Base-by-base conservation (phyloP, 2,113 vertebrate species). In the Esox niger region DNA sequence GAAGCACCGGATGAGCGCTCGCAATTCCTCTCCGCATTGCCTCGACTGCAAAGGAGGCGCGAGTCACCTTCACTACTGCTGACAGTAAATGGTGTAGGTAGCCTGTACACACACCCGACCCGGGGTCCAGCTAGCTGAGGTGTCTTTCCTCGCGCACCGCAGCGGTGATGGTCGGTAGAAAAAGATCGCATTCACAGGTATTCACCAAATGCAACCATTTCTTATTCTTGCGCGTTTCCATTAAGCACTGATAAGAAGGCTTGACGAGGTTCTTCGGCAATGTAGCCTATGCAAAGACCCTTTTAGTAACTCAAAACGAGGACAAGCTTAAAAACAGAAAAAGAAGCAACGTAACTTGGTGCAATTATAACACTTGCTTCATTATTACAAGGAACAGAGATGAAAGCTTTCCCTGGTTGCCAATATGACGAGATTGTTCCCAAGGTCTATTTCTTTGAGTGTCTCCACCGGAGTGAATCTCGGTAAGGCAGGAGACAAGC, bases 1-100 rank as follows among this genome's bases (percentile, higher is more conserved):
- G 85, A 77, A 86, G 79, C 89, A 79, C 76, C 75, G 77, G 77
- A 80, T 78, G 71, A 77, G 87, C 79, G 88, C 76, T 73, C 77
- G 84, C 84, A 82, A 84, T 69, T 91, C 86, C 77, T 86, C 86
- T 91, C 93, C 88, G 93, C 95, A 95, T 94, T 85, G 88, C 89
- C 82, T 79, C 64, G 73, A 84, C 90, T 88, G 81, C 84, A 79
- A 76, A 85, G 83, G 21, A 78, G 82, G 79, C 75, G 86, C 90
- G 68, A 88, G 87, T 92, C 91, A 92, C 91, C 87, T 92, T 92
- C 88, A 88, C 82, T 87, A 90, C 91, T 89, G 86, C 83, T 82
- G 87, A 90, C 75, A 74, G 82, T 70, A 23, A 11, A 61, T n/a
- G 32, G 69, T 71, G 79, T 77, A 60, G 73, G 68, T 74, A 73